Evolutionary conservation across 1,140 invertebrate species (phyloP).

Genomic region (Lasioglossum albipes): DNA sequence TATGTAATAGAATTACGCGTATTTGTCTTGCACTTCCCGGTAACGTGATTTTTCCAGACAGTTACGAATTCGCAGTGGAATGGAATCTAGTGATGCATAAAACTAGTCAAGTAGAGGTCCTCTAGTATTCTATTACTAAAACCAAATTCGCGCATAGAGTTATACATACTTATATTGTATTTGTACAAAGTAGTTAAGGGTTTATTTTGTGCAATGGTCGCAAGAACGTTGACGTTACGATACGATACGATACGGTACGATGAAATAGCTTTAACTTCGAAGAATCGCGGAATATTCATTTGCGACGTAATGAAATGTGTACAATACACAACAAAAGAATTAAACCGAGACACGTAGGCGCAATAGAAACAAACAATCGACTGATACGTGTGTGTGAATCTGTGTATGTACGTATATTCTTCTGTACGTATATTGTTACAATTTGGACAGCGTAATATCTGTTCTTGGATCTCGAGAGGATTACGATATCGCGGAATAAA

Average conservation of each 20-base stretch:
- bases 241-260: neutral
- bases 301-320: slow-evolving; percentile 4
- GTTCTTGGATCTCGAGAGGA: neutral
- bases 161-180: slow-evolving; percentile 41
- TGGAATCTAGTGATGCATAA: slow-evolving; percentile 71
- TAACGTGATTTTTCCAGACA: slow-evolving; percentile 57
- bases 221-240: slow-evolving; percentile 44
- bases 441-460: neutral
- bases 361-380: neutral
- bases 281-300: neutral
- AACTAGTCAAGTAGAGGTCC: slow-evolving; percentile 71
- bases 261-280: slow-evolving; percentile 35
- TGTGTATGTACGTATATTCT: slow-evolving; percentile 3
- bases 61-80: slow-evolving; percentile 40
- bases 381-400: neutral
- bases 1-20: slow-evolving; percentile 19
- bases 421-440: neutral
- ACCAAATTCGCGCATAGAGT: slow-evolving; percentile 55
- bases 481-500: neutral
- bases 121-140: slow-evolving; percentile 57
- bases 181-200: slow-evolving; percentile 57
- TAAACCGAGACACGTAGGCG: neutral
- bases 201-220: slow-evolving; percentile 62
- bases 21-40: slow-evolving; percentile 46
- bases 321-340: neutral